Percentiles rank a stretch among this genome's conserved stretches.
Conservation (phyloP, 2,888 invertebrate species). For the Agrochola circellaris region DNA sequence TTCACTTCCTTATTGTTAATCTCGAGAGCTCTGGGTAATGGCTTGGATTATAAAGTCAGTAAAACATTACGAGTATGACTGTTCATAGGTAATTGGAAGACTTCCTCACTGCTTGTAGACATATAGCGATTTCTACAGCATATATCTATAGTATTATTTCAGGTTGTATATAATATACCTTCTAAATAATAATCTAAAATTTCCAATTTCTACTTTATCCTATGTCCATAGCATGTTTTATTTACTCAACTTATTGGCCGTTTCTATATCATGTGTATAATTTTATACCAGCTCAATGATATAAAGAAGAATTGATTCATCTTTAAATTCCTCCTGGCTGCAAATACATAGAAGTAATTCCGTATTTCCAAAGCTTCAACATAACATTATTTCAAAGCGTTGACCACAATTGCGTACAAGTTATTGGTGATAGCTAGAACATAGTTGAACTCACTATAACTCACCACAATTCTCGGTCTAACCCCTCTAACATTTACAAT, state of each 20-base stretch:
- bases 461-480: constrained; percentile 39
- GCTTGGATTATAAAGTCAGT: no score
- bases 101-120: no score
- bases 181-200: neutral
- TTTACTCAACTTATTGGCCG: neutral
- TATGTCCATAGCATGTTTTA: neutral
- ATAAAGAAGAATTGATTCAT: neutral
- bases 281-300: neutral
- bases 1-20: no score
- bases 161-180: no score
- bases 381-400: constrained; percentile 19
- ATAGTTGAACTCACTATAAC: constrained; percentile 24
- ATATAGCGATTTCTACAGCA: no score
- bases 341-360: neutral
- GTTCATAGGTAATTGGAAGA: no score
- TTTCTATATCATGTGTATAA: neutral
- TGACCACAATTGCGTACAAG: constrained; percentile 44
- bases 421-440: constrained; percentile 37
- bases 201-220: neutral
- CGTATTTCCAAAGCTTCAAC: neutral
- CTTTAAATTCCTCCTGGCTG: neutral
- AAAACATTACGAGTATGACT: no score
- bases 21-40: no score
- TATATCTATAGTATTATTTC: neutral
- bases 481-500: neutral